Evolutionary conservation across 2,797 vertebrate genomes (phyloP), one percentile per base, ranked within the genome.

Genomic region (Phoebastria nigripes): DNA sequence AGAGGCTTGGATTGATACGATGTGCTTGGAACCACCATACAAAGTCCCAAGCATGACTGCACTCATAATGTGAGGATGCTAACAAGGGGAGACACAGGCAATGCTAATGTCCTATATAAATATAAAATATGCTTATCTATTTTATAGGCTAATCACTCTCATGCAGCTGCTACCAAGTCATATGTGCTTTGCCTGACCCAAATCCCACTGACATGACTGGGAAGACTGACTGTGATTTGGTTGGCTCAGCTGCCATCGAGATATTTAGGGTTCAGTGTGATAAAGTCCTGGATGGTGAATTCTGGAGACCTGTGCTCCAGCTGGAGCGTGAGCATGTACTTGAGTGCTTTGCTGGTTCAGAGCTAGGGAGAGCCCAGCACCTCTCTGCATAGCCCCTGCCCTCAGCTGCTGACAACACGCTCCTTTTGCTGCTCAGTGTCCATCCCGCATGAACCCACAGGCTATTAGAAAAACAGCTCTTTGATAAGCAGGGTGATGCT

Each of bases 361-460:
- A 85, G n/a, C 37, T 71, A 24, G 12, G 41, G 41, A 69, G 16
- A 8, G 11, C 22, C 10, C 69, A 21, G 8, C 19, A 26, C 8
- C 47, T 41, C 41, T 47, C 33, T 51, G 46, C 37, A 59, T 1
- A 59, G 37, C 20, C 29, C 17, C 35, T 55, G 51, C 71, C 62
- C 63, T 80, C 55, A 66, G 39, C 47, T 83, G 69, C 47, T 73
- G 67, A 28, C 44, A 70, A n/a, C 6, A 19, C 1, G 1, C 20
- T 82, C 41, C 51, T 14, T 58, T 82, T 63, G 41, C 37, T 81
- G 61, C 52, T 81, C 46, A 12, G 6, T 19, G 20, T 61, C 69
- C 9, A 2, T 42, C 54, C 46, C 2, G 1, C 12, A 7, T 25
- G 51, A 70, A 42, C 17, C 26, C 55, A 42, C 0, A 3, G 44